These are phyloP conservation scores for Drosophila trapezifrons DNA, from an alignment of 1,140 invertebrate species.

Conservation along the genomic window DNA sequence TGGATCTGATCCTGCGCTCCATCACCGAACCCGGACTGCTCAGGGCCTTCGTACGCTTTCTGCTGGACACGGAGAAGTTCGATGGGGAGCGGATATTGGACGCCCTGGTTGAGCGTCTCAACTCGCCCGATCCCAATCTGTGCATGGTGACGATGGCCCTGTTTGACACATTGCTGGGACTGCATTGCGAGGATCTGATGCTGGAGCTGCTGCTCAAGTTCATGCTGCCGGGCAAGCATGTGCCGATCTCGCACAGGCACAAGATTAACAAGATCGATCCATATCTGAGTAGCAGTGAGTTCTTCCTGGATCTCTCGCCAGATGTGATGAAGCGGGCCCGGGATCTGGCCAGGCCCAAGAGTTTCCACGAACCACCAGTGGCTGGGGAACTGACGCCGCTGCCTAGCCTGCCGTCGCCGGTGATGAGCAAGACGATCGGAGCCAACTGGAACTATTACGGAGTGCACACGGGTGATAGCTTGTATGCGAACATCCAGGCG, in stretches of 20 bases:
- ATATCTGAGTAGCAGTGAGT: conserved; percentile 92
- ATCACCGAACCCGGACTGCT: conserved; percentile 94
- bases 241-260: conserved; percentile 92
- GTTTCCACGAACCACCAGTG: conserved; percentile 44
- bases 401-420: conserved; percentile 64
- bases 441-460: conserved; percentile 85
- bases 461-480: conserved; percentile 85
- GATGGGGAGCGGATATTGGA: conserved; percentile 92
- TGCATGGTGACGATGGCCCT: conserved; percentile 95
- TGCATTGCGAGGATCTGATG: conserved; percentile 99
- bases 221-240: conserved; percentile 94
- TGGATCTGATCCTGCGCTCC: conserved; percentile 94
- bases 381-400: conserved; percentile 12
- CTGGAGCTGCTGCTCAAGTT: conserved; percentile 95
- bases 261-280: conserved; percentile 91
- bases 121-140: conserved; percentile 88
- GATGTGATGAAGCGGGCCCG: conserved; percentile 84
- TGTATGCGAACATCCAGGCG: conserved; percentile 92
- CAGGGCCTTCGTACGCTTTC: conserved; percentile 92
- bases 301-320: conserved; percentile 92
- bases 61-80: conserved; percentile 92
- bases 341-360: conserved; percentile 74
- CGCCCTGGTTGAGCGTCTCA: conserved; percentile 90
- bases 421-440: conserved; percentile 83
- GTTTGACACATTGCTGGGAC: conserved; percentile 94